Conservation (phyloP, 2,797 vertebrate genomes). For the Cyclopterus lumpus region DNA sequence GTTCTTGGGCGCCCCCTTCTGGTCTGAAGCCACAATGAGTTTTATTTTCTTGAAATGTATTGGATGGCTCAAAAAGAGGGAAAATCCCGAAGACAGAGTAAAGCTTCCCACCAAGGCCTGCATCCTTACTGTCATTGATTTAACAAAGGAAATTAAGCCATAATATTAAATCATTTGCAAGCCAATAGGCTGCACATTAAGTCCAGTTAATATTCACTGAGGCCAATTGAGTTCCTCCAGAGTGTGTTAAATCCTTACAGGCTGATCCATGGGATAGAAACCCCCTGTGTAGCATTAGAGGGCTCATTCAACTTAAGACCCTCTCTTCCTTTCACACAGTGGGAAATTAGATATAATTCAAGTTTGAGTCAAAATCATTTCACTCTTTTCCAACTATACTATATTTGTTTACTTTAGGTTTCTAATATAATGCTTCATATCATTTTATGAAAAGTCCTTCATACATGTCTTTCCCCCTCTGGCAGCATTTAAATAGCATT, state of each 20-base stretch:
- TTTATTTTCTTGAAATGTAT: not conserved
- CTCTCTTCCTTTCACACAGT: conserved; percentile 69
- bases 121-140: conserved; percentile 41
- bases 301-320: conserved; percentile 53
- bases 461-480: not conserved
- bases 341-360: conserved; percentile 38
- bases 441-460: not conserved
- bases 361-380: conserved; percentile 18
- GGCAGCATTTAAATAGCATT: not conserved
- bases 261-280: conserved; percentile 51
- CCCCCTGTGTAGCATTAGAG: conserved; percentile 42
- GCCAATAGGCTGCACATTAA: conserved; percentile 50
- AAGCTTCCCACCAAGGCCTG: conserved; percentile 24
- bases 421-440: not conserved
- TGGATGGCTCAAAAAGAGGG: not conserved
- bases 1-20: conserved; percentile 81
- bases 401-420: not conserved
- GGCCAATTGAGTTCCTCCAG: conserved; percentile 33
- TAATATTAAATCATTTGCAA: conserved; percentile 56
- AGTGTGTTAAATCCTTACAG: conserved; percentile 55
- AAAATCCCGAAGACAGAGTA: conserved; percentile 9
- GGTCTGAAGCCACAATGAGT: conserved; percentile 19
- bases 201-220: conserved; percentile 61
- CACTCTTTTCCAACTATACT: not conserved
- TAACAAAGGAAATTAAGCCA: conserved; percentile 61